A percentile compares a stretch with the other conserved stretches of the same genome.
These are phyloP conservation scores for Scarus forsteni DNA, from an alignment of 2,797 vertebrate species.

Conservation along the genomic window DNA sequence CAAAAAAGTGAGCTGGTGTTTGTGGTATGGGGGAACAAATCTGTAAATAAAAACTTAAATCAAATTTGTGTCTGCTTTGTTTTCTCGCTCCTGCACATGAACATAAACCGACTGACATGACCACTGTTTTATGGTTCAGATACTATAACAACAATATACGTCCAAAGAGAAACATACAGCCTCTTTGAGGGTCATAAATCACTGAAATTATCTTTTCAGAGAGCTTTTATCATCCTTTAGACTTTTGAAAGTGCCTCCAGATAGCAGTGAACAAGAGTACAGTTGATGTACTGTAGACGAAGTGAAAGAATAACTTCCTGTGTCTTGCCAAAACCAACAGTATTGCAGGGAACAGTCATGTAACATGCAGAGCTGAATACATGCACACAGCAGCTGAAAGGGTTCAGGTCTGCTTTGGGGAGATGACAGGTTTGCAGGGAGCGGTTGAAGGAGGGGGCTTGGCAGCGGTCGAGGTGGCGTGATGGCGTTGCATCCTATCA, in stretches of 20 bases:
- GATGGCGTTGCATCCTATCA: slow-evolving; percentile 64
- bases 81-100: slow-evolving; percentile 8
- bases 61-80: slow-evolving; percentile 11
- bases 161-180: neutral
- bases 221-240: neutral
- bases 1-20: slow-evolving; percentile 9
- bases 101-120: neutral
- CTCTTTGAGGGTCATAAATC: slow-evolving; percentile 11
- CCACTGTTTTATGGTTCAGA: neutral
- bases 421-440: slow-evolving; percentile 15
- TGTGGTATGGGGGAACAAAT: slow-evolving; percentile 46
- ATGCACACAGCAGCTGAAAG: slow-evolving; percentile 25
- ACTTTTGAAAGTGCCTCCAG: neutral
- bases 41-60: slow-evolving; percentile 74
- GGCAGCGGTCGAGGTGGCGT: slow-evolving; percentile 49
- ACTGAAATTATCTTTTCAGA: neutral
- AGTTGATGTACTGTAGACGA: slow-evolving; percentile 5
- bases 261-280: slow-evolving; percentile 4
- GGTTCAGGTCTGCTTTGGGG: slow-evolving; percentile 22
- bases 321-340: slow-evolving; percentile 42
- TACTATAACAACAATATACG: neutral
- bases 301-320: neutral
- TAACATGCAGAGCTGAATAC: slow-evolving; percentile 37
- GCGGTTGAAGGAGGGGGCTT: neutral
- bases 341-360: slow-evolving; percentile 46